A percentile compares a stretch with the other conserved stretches of the same genome.
Evolutionary conservation across 2,888 invertebrate species (phyloP).

Genomic region (Trachelus tabidus): DNA sequence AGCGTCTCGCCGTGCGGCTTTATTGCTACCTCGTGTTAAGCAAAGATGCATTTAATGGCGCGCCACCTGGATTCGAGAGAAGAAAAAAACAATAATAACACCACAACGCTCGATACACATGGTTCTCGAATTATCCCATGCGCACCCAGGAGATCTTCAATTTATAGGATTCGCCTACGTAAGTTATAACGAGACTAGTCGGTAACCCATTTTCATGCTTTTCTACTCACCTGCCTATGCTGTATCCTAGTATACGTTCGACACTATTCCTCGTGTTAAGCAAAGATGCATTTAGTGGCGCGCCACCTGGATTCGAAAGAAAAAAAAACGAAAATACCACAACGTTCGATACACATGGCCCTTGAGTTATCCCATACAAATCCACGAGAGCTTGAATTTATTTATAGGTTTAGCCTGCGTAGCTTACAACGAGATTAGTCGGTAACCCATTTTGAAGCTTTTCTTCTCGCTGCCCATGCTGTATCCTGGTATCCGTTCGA

Average conservation of each 20-base stretch:
- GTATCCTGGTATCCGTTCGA: background rate
- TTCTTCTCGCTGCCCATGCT: background rate
- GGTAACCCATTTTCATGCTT: too few species aligned
- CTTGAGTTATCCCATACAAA: background rate
- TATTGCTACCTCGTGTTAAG: conserved; percentile 52
- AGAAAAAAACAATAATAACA: conserved; percentile 10
- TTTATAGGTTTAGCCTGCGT: background rate
- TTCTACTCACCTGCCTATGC: too few species aligned
- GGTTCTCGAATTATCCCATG: conserved; percentile 21
- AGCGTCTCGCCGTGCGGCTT: conserved; percentile 4
- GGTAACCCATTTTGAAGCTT: background rate
- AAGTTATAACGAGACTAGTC: too few species aligned
- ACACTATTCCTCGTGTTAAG: conserved; percentile 38
- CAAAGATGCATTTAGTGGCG: conserved; percentile 52
- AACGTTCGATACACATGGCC: conserved; percentile 52
- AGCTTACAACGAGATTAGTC: background rate
- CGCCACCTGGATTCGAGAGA: conserved; percentile 32
- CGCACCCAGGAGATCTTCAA: too few species aligned
- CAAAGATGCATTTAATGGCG: conserved; percentile 52
- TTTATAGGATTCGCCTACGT: too few species aligned
- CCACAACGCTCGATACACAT: conserved; percentile 49
- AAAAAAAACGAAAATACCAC: conserved; percentile 2
- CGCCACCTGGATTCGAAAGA: conserved; percentile 32
- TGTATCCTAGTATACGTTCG: too few species aligned
- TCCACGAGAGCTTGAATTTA: background rate